Evolutionary conservation across 1,140 invertebrate genomes (phyloP), one percentile per base, ranked within the genome.

Genomic region (Metopolophium dirhodum): DNA sequence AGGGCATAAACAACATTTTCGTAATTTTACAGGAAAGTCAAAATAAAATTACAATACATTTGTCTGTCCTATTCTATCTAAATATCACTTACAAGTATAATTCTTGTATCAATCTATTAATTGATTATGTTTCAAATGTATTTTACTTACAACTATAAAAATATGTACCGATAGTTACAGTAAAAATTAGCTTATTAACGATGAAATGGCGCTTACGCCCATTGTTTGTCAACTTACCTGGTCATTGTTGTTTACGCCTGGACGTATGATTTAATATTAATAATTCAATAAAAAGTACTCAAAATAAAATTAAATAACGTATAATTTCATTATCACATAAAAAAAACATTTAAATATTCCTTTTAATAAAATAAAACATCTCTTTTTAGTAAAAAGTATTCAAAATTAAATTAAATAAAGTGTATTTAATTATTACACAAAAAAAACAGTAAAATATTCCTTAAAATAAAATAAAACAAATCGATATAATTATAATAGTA

Each of bases 31-130:
- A 83, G 35, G 8, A 26, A 45, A 45, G 11, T 20, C 20, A 45
- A 85, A 85, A 85, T 85, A 85, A 85, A 85, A 85, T 26, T 45
- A 85, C 82, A 45, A 23, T 4, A 41, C 22, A 85, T 85, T 85
- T 85, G 45, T 85, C 82, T 45, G 82, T 85, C 37, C 82, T 85
- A 22, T 45, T 85, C 22, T 85, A 20, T 85, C 20, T 7, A 9
- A 45, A 45, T 85, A 85, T 83, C 41, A 30, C 41, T 85, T 45
- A 85, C 22, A 85, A 26, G 83, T 45, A 45, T 85, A 85, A 45
- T 85, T 85, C 22, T 45, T 85, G 41, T 85, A 85, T 85, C 18
- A 85, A 85, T 85, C 35, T 85, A 85, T 85, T 85, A 85, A 41
- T 85, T 85, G 11, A 41, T 85, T 7, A 85, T 85, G 82, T 85